Evolutionary conservation across 2,797 vertebrate genomes (phyloP).

Genomic region (Threskiornis aethiopicus): DNA sequence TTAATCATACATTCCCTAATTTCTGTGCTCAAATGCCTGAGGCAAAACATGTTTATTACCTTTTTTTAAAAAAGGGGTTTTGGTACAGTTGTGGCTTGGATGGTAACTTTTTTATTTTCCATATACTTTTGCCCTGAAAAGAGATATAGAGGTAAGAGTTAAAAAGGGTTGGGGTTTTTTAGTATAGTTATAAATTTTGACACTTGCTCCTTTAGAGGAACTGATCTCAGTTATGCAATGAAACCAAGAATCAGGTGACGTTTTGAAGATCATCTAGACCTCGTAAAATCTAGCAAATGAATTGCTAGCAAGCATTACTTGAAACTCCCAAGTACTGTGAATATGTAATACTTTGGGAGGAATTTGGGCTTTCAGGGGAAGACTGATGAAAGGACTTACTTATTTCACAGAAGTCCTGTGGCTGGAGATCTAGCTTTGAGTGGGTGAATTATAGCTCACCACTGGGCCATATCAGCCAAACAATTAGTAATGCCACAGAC

Average conservation of each 20-base stretch:
- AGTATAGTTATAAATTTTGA: background rate
- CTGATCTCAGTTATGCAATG: background rate
- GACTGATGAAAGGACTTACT: background rate
- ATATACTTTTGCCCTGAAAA: background rate
- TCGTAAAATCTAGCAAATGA: background rate
- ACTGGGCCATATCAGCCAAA: background rate
- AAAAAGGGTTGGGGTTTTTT: background rate
- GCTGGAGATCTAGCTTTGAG: background rate
- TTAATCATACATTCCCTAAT: background rate
- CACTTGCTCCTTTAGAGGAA: background rate
- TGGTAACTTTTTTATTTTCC: background rate
- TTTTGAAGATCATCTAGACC: background rate
- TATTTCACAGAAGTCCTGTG: background rate
- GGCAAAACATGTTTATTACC: background rate
- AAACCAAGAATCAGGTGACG: background rate
- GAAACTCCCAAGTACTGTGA: background rate
- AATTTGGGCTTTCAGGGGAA: background rate
- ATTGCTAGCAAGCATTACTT: background rate
- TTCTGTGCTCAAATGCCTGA: background rate
- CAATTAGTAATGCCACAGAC: background rate
- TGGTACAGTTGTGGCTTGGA: background rate
- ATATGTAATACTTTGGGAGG: background rate
- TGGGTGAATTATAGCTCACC: background rate
- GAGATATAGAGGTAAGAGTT: background rate
- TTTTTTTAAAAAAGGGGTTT: background rate